Conservation (phyloP, 2,888 invertebrate species). For the Esperia sulphurella region DNA sequence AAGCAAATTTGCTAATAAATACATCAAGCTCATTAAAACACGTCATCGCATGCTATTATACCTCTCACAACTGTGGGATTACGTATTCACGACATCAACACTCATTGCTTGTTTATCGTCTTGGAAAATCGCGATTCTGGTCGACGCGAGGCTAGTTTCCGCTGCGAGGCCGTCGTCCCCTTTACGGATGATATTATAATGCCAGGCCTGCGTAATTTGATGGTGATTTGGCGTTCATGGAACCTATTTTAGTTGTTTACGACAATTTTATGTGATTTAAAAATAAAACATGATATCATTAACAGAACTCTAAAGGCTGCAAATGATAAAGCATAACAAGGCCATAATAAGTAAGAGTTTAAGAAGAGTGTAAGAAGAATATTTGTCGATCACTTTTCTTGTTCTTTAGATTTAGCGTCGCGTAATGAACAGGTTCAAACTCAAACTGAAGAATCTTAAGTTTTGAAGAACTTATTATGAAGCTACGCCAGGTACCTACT, state of each 20-base stretch:
- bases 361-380: too few relatives aligned
- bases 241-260: neutral
- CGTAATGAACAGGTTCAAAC: too few relatives aligned
- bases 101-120: constrained; percentile 30
- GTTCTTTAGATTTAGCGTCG: too few relatives aligned
- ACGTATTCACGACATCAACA: constrained; percentile 26
- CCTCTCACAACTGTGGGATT: constrained; percentile 20
- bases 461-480: too few relatives aligned
- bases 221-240: constrained; percentile 3
- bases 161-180: constrained; percentile 26
- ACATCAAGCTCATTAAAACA: neutral
- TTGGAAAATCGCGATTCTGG: constrained; percentile 28
- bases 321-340: too few relatives aligned
- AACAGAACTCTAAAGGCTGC: neutral
- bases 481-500: neutral
- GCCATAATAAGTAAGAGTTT: too few relatives aligned
- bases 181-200: constrained; percentile 12
- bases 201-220: constrained; percentile 10
- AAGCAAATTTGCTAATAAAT: neutral
- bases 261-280: neutral
- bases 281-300: neutral
- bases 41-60: constrained; percentile 3
- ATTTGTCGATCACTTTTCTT: too few relatives aligned
- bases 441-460: too few relatives aligned
- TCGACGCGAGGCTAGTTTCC: constrained; percentile 26